phyloP scores from a whole-genome alignment of 2,797 vertebrate genomes.

The Etheostoma perlongum region DNA sequence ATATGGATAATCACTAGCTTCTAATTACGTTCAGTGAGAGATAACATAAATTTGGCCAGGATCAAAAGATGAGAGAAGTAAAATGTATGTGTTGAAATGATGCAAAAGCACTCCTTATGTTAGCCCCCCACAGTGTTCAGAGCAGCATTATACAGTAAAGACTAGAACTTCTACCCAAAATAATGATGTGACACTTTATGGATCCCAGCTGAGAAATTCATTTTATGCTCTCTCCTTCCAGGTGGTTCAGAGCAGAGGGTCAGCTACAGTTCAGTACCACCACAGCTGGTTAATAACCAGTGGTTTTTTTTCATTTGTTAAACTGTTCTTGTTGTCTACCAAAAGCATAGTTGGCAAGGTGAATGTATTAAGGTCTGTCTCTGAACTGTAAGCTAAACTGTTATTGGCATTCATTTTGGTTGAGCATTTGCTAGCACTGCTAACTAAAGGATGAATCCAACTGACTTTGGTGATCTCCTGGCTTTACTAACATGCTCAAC shows the following conservation, averaged over 20 bases:
- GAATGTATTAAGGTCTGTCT: neutral
- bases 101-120: slow-evolving; percentile 26
- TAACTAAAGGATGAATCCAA: neutral
- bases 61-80: slow-evolving; percentile 25
- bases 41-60: neutral
- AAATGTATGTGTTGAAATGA: slow-evolving; percentile 12
- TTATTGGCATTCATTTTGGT: neutral
- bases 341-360: slow-evolving; percentile 9
- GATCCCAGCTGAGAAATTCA: slow-evolving; percentile 59
- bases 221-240: slow-evolving; percentile 57
- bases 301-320: slow-evolving; percentile 36
- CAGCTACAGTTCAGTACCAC: slow-evolving; percentile 62
- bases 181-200: slow-evolving; percentile 56
- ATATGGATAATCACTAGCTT: slow-evolving; percentile 42
- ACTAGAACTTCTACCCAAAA: slow-evolving; percentile 45
- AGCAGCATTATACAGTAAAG: slow-evolving; percentile 32
- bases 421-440: neutral
- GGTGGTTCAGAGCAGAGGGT: slow-evolving; percentile 60
- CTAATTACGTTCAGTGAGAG: slow-evolving; percentile 8
- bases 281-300: slow-evolving; percentile 41
- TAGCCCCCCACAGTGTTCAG: neutral
- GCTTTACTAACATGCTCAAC: neutral
- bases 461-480: neutral
- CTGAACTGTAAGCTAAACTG: neutral
- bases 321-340: slow-evolving; percentile 9